Evolutionary conservation across 1,140 invertebrate genomes (phyloP).

Genomic region (Druon quercuslanigerum): DNA sequence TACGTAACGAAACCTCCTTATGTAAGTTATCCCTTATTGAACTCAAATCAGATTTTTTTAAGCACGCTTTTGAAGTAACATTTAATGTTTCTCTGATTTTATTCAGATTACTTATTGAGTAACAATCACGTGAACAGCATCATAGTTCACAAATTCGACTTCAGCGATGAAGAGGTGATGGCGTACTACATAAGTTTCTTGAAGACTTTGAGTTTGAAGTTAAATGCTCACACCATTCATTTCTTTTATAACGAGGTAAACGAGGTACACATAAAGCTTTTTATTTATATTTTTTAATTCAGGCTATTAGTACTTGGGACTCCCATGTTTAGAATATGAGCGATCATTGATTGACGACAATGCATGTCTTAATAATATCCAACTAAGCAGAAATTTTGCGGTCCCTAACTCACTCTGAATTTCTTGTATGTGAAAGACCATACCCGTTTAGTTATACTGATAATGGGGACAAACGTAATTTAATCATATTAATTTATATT

Average conservation of each 20-base stretch:
- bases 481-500: conserved; percentile 62
- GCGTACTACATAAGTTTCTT: conserved; percentile 99
- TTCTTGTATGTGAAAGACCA: too few relatives aligned
- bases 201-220: conserved; percentile 97
- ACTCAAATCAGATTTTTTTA: not conserved
- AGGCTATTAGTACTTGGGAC: too few relatives aligned
- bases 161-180: conserved; percentile 99
- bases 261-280: conserved; percentile 61
- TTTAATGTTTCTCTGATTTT: conserved; percentile 27
- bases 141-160: conserved; percentile 99
- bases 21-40: conserved; percentile 83
- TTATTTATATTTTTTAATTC: conserved; percentile 25
- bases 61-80: too few relatives aligned
- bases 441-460: not conserved
- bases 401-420: not conserved
- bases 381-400: not conserved
- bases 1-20: conserved; percentile 97
- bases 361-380: too few relatives aligned
- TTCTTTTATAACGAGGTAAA: conserved; percentile 99
- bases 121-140: conserved; percentile 99
- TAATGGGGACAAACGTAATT: not conserved
- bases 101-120: conserved; percentile 98
- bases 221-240: conserved; percentile 99
- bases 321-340: too few relatives aligned
- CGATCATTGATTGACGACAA: too few relatives aligned